These are phyloP conservation scores for Micropoecilia bifurca DNA, from an alignment of 2,797 vertebrate species.

Conservation along the genomic window DNA sequence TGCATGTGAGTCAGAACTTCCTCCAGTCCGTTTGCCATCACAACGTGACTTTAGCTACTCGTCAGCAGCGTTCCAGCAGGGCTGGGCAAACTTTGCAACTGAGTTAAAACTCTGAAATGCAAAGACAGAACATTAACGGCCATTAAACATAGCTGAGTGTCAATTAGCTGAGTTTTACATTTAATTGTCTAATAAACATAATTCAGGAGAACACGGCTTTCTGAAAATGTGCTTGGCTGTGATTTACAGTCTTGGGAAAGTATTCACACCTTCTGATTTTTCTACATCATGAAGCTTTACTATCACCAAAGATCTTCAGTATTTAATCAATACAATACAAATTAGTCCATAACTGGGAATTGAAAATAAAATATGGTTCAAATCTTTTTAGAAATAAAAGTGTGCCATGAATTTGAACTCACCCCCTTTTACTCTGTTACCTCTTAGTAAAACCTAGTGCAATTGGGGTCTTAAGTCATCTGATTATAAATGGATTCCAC, in stretches of 20 bases:
- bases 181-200: background rate
- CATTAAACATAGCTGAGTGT: background rate
- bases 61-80: background rate
- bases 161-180: background rate
- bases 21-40: background rate
- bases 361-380: background rate
- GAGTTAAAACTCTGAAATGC: background rate
- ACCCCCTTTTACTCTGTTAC: background rate
- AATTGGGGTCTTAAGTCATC: background rate
- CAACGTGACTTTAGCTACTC: background rate
- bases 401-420: background rate
- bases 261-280: background rate
- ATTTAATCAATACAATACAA: background rate
- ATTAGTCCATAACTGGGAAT: background rate
- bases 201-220: background rate
- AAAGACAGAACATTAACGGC: background rate
- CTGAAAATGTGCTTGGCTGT: background rate
- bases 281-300: background rate
- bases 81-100: background rate
- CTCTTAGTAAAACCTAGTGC: background rate
- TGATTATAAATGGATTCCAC: background rate
- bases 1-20: background rate
- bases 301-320: background rate
- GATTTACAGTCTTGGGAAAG: background rate
- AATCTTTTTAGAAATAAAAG: background rate